These are phyloP conservation scores for Dryococelus australis DNA, from an alignment of 2,888 invertebrate genomes.

Conservation along the genomic window DNA sequence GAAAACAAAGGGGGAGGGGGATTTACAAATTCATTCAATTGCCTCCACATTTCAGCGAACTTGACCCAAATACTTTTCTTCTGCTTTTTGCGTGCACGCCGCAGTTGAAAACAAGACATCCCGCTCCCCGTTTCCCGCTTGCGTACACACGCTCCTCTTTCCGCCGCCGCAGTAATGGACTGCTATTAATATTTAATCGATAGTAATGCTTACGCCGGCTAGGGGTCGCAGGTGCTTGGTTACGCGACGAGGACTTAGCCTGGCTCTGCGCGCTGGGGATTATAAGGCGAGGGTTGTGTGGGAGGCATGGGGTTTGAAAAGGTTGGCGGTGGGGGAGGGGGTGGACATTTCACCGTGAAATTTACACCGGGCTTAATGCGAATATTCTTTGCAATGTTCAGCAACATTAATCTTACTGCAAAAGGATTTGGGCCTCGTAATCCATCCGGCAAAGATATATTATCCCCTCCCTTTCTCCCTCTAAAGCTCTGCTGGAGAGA, in stretches of 20 bases:
- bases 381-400: conserved; percentile 38
- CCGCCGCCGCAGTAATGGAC: conserved; percentile 38
- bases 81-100: neutral
- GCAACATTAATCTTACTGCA: conserved; percentile 39
- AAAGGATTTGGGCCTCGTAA: conserved; percentile 32
- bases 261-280: conserved; percentile 32
- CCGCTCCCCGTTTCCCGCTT: neutral
- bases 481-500: neutral
- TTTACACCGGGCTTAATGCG: conserved; percentile 25
- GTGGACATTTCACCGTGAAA: conserved; percentile 20
- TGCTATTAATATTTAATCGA: conserved; percentile 45
- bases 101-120: neutral
- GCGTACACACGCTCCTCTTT: neutral
- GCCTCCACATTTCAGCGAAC: neutral
- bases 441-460: conserved; percentile 32
- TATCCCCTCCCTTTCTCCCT: neutral
- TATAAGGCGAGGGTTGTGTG: conserved; percentile 24
- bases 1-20: neutral
- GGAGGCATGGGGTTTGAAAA: neutral
- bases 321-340: neutral
- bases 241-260: conserved; percentile 33
- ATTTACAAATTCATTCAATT: neutral
- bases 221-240: conserved; percentile 35
- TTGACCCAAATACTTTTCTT: neutral
- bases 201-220: conserved; percentile 39